phyloP scores from a whole-genome alignment of 1,140 invertebrate genomes.

The Chironomus striatipennis region DNA sequence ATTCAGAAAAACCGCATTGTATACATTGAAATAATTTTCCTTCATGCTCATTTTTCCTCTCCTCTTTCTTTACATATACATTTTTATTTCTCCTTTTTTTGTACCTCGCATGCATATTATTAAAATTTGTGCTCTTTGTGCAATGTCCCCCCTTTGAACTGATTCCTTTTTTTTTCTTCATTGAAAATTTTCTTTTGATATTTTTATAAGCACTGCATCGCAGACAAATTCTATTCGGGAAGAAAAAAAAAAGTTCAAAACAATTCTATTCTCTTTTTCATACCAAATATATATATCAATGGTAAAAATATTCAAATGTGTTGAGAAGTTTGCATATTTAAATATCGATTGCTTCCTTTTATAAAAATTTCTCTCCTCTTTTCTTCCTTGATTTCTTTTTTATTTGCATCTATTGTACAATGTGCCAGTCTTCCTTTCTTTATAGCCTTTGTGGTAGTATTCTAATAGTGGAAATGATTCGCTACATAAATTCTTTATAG shows the following conservation, averaged over 20 bases:
- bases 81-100: background rate
- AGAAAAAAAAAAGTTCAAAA: constrained; percentile 20
- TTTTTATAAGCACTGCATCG: background rate
- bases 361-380: background rate
- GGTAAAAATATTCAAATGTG: constrained; percentile 18
- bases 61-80: background rate
- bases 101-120: background rate
- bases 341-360: constrained; percentile 10
- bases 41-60: constrained; percentile 5
- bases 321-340: constrained; percentile 15
- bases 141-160: constrained; percentile 7
- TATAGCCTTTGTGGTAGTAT: too few species aligned
- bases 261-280: constrained; percentile 8
- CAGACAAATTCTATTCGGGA: constrained; percentile 1
- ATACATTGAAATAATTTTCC: constrained; percentile 8
- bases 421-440: too few species aligned
- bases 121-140: background rate
- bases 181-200: constrained; percentile 23
- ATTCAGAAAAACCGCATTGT: background rate
- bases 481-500: too few species aligned
- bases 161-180: background rate
- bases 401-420: background rate
- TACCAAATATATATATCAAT: background rate
- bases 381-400: background rate
- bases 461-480: too few species aligned